Evolutionary conservation across 2,797 vertebrate species (phyloP).

Genomic region (Sciurus vulgaris): DNA sequence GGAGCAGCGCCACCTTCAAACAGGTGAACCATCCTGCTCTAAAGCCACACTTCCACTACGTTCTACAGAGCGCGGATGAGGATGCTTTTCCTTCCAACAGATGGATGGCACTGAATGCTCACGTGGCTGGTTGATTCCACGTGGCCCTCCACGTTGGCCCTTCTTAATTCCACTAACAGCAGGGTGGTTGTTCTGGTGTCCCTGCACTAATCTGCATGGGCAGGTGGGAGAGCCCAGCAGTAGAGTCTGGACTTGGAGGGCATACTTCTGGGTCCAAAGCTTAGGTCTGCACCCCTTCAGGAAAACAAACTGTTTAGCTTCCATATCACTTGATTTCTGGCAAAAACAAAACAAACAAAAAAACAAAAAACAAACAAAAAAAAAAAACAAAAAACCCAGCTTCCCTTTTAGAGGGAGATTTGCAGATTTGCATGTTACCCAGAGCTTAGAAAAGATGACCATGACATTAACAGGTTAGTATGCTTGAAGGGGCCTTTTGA

Average conservation of each 20-base stretch:
- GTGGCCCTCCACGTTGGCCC: not conserved
- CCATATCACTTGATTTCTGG: not conserved
- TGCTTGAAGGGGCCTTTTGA: not conserved
- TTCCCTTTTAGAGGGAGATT: not conserved
- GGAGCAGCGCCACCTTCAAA: not conserved
- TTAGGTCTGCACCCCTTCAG: not conserved
- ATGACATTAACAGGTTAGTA: not conserved
- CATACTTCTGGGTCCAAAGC: not conserved
- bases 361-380: too few species aligned
- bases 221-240: not conserved
- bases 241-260: not conserved
- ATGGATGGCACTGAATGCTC: not conserved
- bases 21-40: fast-evolving
- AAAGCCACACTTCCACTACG: fast-evolving
- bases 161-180: fast-evolving
- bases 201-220: not conserved
- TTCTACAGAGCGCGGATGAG: not conserved
- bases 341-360: not conserved
- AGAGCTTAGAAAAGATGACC: not conserved
- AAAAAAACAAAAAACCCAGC: not conserved
- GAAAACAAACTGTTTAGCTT: not conserved
- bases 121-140: fast-evolving
- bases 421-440: not conserved
- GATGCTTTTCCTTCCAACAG: not conserved
- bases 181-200: fast-evolving